Percentiles rank a stretch among this genome's conserved stretches.
Evolutionary conservation across 2,113 vertebrate genomes (phyloP).

Genomic region (Atractosteus spatula): DNA sequence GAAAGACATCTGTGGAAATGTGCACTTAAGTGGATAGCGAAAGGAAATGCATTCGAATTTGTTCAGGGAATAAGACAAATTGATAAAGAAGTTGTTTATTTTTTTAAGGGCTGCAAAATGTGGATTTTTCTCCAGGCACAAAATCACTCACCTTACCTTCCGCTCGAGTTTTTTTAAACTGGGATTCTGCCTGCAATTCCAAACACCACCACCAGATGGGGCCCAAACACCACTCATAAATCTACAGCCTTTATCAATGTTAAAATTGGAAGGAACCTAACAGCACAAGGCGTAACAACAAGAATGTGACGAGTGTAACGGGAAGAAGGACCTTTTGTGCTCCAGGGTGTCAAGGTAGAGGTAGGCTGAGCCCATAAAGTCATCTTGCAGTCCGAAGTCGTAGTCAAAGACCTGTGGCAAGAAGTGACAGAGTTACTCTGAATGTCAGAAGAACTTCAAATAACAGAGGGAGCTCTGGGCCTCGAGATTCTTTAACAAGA

Average conservation of each 20-base stretch:
- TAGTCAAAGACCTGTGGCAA: conserved; percentile 91
- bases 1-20: too few species aligned
- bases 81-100: too few species aligned
- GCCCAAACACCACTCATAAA: neutral
- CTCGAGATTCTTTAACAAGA: too few species aligned
- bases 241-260: neutral
- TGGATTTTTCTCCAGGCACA: too few species aligned
- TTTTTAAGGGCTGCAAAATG: too few species aligned
- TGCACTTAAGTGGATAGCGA: too few species aligned
- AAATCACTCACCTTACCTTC: too few species aligned
- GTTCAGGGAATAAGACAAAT: too few species aligned
- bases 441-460: conserved; percentile 20
- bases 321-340: conserved; percentile 74
- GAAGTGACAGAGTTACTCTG: neutral
- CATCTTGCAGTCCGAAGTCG: conserved; percentile 97
- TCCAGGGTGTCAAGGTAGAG: conserved; percentile 86
- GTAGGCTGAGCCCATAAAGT: conserved; percentile 95
- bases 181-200: conserved; percentile 13
- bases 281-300: neutral
- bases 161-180: too few species aligned
- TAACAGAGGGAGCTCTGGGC: too few species aligned
- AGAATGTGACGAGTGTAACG: conserved; percentile 2
- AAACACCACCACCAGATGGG: conserved; percentile 47
- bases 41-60: too few species aligned
- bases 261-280: neutral